These are phyloP conservation scores for Phalanger gymnotis DNA, from an alignment of 2,797 vertebrate genomes.

Conservation along the genomic window DNA sequence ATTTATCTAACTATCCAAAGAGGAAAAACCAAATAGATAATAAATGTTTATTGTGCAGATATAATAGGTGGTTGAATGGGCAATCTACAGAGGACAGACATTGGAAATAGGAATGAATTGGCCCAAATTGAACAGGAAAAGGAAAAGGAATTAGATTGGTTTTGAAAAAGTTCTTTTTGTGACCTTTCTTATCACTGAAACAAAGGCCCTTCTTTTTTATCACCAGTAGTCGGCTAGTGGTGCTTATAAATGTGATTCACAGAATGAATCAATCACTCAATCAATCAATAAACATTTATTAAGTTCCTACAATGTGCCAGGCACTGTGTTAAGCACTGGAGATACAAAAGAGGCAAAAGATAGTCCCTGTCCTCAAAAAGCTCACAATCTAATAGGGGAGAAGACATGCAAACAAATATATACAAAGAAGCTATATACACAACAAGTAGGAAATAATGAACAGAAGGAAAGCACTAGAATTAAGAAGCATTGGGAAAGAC, in stretches of 20 bases:
- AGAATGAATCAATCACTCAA: neutral
- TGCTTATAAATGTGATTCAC: no score
- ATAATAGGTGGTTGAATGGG: neutral
- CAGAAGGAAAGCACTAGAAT: no score
- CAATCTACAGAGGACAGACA: neutral
- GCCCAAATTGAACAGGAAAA: neutral
- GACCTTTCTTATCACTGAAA: neutral
- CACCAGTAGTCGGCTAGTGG: no score
- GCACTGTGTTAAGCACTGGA: neutral
- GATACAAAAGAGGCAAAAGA: constrained; percentile 36
- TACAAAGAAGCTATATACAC: no score
- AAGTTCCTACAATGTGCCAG: constrained; percentile 5
- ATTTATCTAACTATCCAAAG: neutral
- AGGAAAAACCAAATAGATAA: neutral
- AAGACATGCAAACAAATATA: neutral
- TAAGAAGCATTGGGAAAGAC: no score
- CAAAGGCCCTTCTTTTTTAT: no score
- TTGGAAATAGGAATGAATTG: neutral
- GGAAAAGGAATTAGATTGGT: neutral
- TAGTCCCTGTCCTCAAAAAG: neutral
- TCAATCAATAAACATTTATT: constrained; percentile 13
- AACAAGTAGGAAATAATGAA: no score
- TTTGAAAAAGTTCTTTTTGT: neutral
- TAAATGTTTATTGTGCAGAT: neutral
- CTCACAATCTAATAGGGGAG: neutral